Evolutionary conservation across 2,797 vertebrate species (phyloP), one percentile per base, ranked within the genome.

Genomic region (Melanotaenia boesemani): DNA sequence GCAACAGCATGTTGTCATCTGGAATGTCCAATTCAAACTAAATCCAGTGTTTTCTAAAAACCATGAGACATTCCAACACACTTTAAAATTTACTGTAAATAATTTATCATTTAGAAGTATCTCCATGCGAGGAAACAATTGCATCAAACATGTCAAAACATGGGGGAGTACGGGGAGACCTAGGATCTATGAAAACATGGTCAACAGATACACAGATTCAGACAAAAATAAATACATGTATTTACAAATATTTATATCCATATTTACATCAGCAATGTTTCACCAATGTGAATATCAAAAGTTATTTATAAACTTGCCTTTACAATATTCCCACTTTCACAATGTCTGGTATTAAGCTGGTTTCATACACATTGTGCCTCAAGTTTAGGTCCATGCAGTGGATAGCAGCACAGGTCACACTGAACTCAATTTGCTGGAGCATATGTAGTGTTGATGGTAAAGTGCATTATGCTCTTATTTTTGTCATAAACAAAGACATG

Each of bases 161-260:
- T 82, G 72, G 74, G 80, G 70, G 55, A 79, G 36, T 73, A 92
- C 79, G 80, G 80, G 84, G 81, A 81, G 86, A 79, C 76, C 88
- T 90, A 92, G 83, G 87, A 92, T 89, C 91, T 93, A 93, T 91
- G 90, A 94, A 94, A 95, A 94, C 93, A 94, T 91, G 90, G 90
- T 93, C 86, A 91, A 95, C 87, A 91, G 87, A 93, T 94, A 91
- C 94, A 91, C 90, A 94, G 79, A 86, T 92, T 37, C 36, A 37
- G 36, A 37, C 36, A 37, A 94, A 93, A 92, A 92, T 87, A 91
- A 92, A 94, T 90, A 93, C 91, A 91, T 94, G 94, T 89, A 92
- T 93, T 89, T 92, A 91, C 82, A 92, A 87, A 61, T 89, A 91
- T 93, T 80, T 91, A 87, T 91, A 71, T 91, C 93, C 89, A 89